Evolutionary conservation across 2,797 vertebrate genomes (phyloP).

Genomic region (Danio aesculapii): DNA sequence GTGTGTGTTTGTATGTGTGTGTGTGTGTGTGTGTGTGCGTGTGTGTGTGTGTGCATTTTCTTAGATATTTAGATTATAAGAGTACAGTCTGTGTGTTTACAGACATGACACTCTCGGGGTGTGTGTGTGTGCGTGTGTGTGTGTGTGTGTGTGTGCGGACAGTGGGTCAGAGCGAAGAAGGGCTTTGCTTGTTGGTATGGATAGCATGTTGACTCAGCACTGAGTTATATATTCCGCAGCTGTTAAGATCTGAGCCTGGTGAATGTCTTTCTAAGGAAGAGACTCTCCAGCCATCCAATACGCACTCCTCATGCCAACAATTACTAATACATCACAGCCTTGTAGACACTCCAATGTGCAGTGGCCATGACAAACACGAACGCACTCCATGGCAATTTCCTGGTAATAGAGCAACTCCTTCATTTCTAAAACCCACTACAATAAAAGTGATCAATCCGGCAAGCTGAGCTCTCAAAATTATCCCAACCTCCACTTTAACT

Average conservation of each 20-base stretch:
- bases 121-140: slow-evolving; percentile 51
- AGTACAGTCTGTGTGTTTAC: too few relatives aligned
- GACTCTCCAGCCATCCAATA: slow-evolving; percentile 22
- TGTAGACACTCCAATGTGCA: slow-evolving; percentile 32
- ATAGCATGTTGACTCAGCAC: slow-evolving; percentile 34
- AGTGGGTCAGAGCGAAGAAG: neutral
- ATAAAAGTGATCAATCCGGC: neutral
- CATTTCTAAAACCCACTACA: neutral
- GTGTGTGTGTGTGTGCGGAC: slow-evolving; percentile 51
- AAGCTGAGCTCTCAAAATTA: neutral
- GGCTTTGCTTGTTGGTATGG: slow-evolving; percentile 23
- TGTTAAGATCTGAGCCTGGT: slow-evolving; percentile 23
- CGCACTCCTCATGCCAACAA: slow-evolving; percentile 39
- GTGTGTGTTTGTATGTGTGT: too few relatives aligned
- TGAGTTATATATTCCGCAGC: slow-evolving; percentile 29
- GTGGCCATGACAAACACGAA: slow-evolving; percentile 45
- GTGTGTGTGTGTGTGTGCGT: too few relatives aligned
- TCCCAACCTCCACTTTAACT: neutral
- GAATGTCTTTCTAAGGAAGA: slow-evolving; percentile 44
- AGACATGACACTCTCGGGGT: neutral
- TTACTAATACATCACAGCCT: slow-evolving; percentile 50
- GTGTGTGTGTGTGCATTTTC: too few relatives aligned
- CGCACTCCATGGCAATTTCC: slow-evolving; percentile 23
- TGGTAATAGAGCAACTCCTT: slow-evolving; percentile 11
- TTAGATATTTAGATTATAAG: too few relatives aligned